Evolutionary conservation across 37 sponge, comb jelly and placozoan genomes (phyloP).

Genomic region (Haliclona indistincta): DNA sequence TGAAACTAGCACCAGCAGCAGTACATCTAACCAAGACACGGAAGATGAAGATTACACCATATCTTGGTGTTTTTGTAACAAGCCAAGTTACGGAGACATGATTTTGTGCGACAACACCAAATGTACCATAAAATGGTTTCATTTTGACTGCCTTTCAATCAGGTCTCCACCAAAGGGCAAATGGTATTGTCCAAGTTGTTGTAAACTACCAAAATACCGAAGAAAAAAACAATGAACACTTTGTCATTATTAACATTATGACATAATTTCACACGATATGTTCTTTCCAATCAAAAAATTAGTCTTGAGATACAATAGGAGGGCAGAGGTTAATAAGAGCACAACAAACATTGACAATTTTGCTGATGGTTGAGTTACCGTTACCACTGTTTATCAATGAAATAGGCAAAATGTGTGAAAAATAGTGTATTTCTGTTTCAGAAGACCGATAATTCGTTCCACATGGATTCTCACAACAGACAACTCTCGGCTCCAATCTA

Average conservation of each 20-base stretch:
- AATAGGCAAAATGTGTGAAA: slow-evolving; percentile 31
- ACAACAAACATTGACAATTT: neutral
- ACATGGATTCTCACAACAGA: slow-evolving; percentile 47
- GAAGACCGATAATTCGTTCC: slow-evolving; percentile 43
- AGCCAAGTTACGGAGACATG: slow-evolving; percentile 34
- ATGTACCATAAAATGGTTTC: slow-evolving; percentile 32
- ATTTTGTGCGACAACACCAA: slow-evolving; percentile 32
- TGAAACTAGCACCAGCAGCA: too few relatives aligned
- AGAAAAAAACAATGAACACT: too few relatives aligned
- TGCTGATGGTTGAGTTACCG: neutral
- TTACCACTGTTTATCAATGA: neutral
- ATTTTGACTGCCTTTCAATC: slow-evolving; percentile 23
- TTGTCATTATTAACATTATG: too few relatives aligned
- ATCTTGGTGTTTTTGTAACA: slow-evolving; percentile 25
- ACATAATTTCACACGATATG: too few relatives aligned
- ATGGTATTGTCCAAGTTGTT: slow-evolving; percentile 32
- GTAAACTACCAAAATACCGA: neutral
- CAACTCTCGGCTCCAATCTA: slow-evolving; percentile 33
- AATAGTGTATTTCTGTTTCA: slow-evolving; percentile 49
- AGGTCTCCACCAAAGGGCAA: slow-evolving; percentile 23
- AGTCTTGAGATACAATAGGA: neutral
- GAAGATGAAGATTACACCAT: slow-evolving; percentile 14
- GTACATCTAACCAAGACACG: neutral
- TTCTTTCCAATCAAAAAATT: too few relatives aligned
- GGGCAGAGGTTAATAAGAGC: neutral